Evolutionary conservation across 1,140 invertebrate species (phyloP), one percentile per base, ranked within the genome.

Genomic region (Procambarus clarkii): DNA sequence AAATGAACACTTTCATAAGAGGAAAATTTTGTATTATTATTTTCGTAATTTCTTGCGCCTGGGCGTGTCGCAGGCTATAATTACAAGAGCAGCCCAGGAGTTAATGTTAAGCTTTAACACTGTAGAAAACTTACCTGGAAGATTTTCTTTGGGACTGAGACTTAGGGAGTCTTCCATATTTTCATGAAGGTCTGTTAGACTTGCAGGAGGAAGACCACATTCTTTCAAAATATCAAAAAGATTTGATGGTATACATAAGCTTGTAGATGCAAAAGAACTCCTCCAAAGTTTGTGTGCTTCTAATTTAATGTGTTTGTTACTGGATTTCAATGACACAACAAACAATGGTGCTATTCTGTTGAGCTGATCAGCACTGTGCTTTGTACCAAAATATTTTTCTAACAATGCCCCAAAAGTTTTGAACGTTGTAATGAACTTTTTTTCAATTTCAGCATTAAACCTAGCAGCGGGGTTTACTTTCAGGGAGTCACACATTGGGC

Each of bases 401-500:
- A 92, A 34, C 11, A 92, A 76, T 48, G 45, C 18, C 44, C 54
- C 64, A 54, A 86, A 92, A 46, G 48, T 45, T 24, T 78, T 86
- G 48, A 88, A 81, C 64, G 90, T 86, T 18, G 13, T 8, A n/a
- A 92, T 64, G 64, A 86, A 86, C 71, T 71, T 64, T 69, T 60
- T 71, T 80, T 90, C 92, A 24, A 86, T 82, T 7, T 81, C 64
- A 45, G 77, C 45, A 54, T 74, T 81, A 74, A 92, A 92, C 50
- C 69, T 86, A 44, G 83, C 87, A n/a, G 74, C 76, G 21, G 91
- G 91, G 46, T 89, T 92, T 18, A 92, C 87, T 76, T 89, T 50
- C 58, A 92, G 34, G 13, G 24, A 50, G 13, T 50, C 48, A 45
- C 54, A 71, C 15, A 92, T n/a, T n/a, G 83, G 46, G 18, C 81